phyloP scores from a whole-genome alignment of 2,888 invertebrate genomes.

The Labia minor region DNA sequence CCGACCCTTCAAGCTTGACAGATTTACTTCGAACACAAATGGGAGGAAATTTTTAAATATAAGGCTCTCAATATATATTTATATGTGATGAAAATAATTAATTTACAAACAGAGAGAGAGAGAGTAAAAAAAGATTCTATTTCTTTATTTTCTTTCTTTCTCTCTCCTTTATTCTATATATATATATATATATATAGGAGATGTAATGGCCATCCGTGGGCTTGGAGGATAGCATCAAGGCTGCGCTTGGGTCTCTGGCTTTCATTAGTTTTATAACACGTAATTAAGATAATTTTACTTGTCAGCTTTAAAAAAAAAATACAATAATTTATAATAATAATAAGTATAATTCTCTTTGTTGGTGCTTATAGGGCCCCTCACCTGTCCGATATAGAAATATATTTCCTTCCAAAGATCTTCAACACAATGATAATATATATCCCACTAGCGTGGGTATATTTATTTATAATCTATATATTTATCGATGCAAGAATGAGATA shows the following conservation, averaged over 20 bases:
- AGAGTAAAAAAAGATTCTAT: no score
- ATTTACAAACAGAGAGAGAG: slow-evolving; percentile 8
- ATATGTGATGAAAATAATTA: slow-evolving; percentile 13
- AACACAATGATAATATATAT: background rate
- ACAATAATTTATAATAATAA: slow-evolving; percentile 13
- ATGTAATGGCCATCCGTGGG: slow-evolving; percentile 13
- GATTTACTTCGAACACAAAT: slow-evolving; percentile 13
- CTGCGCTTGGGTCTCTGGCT: background rate
- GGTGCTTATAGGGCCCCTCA: background rate
- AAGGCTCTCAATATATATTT: slow-evolving; percentile 4
- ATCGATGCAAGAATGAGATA: slow-evolving; percentile 3
- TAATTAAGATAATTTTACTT: slow-evolving; percentile 13
- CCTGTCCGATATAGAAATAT: slow-evolving; percentile 7
- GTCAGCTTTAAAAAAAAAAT: slow-evolving; percentile 13
- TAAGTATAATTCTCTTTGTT: slow-evolving; percentile 13
- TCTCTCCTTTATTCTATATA: no score
- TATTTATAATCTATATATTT: slow-evolving; percentile 13
- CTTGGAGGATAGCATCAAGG: background rate
- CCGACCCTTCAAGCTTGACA: slow-evolving; percentile 7
- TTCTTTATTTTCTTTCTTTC: background rate
- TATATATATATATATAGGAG: no score
- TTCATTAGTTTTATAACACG: slow-evolving; percentile 13
- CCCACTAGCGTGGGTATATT: slow-evolving; percentile 1
- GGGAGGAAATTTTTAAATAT: slow-evolving; percentile 13
- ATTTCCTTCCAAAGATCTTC: background rate